Evolutionary conservation across 2,797 vertebrate genomes (phyloP).

Genomic region (Crocidura indochinensis): DNA sequence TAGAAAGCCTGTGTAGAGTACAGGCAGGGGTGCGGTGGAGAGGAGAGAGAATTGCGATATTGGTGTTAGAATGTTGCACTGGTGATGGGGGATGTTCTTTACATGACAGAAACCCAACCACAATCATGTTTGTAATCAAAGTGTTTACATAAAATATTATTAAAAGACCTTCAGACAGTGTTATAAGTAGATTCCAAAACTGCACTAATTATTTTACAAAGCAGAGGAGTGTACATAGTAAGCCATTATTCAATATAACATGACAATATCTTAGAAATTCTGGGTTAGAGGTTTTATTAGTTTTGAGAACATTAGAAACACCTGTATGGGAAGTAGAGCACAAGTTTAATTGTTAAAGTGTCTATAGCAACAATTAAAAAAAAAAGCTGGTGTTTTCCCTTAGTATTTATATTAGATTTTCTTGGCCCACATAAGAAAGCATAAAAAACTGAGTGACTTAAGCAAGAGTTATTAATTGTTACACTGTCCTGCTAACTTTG

Average conservation of each 20-base stretch:
- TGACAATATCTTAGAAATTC: background rate
- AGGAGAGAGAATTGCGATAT: too few relatives aligned
- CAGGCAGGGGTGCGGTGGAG: too few relatives aligned
- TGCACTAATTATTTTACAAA: background rate
- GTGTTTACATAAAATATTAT: too few relatives aligned
- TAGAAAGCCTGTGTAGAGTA: too few relatives aligned
- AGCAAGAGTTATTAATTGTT: background rate
- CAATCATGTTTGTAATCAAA: too few relatives aligned
- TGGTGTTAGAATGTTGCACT: too few relatives aligned
- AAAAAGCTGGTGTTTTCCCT: background rate
- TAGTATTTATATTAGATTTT: background rate
- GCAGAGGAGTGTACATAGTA: background rate
- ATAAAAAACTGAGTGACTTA: background rate
- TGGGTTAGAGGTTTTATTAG: background rate
- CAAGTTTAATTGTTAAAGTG: background rate
- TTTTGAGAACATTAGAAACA: background rate
- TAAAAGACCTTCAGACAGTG: background rate
- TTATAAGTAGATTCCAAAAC: background rate
- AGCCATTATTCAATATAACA: background rate
- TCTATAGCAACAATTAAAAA: background rate
- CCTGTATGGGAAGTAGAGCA: constrained; percentile 55
- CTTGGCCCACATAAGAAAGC: background rate
- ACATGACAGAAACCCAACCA: too few relatives aligned
- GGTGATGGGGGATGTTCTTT: too few relatives aligned
- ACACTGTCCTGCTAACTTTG: background rate